Percentiles rank a stretch among this genome's conserved stretches.
Conservation (phyloP, 2,113 vertebrate species). For the Trichomycterus rosablanca region DNA sequence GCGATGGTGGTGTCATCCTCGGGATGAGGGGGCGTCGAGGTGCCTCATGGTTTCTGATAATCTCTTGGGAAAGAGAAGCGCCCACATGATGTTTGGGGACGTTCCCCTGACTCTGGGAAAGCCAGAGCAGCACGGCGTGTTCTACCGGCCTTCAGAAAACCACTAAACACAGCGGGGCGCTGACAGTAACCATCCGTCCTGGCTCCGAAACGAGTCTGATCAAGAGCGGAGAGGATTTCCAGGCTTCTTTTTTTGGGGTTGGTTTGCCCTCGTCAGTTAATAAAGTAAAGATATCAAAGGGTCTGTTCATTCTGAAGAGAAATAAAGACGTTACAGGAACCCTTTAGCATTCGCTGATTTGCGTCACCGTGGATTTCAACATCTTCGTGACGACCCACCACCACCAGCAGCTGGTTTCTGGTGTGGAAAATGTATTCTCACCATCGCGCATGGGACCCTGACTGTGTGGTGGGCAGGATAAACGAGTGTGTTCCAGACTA, state of each 20-base stretch:
- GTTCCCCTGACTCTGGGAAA: conserved; percentile 11
- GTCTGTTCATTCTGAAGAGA: neutral
- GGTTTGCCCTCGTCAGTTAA: conserved; percentile 1
- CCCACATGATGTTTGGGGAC: neutral
- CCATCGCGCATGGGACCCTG: conserved; percentile 5
- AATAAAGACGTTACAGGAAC: neutral
- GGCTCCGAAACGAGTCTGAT: conserved; percentile 7
- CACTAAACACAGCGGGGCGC: conserved; percentile 34
- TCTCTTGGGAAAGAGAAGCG: conserved; percentile 10
- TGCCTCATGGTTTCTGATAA: conserved; percentile 5
- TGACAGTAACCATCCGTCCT: conserved; percentile 29
- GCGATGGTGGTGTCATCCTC: neutral
- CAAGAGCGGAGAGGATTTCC: conserved; percentile 1
- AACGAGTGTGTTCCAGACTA: conserved; percentile 2
- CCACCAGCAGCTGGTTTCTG: neutral
- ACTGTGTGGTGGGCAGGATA: conserved; percentile 12
- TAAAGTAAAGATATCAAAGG: neutral
- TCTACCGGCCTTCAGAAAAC: conserved; percentile 23
- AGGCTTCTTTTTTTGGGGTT: conserved; percentile 2
- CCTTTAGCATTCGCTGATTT: neutral
- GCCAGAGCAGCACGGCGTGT: conserved; percentile 18
- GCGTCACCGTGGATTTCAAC: neutral
- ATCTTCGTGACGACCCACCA: neutral
- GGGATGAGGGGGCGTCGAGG: neutral
- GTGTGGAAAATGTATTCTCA: neutral